Conservation (phyloP, 30 jellyfish, hydroid and myxozoan genomes). For the Hydractinia symbiolongicarpus region DNA sequence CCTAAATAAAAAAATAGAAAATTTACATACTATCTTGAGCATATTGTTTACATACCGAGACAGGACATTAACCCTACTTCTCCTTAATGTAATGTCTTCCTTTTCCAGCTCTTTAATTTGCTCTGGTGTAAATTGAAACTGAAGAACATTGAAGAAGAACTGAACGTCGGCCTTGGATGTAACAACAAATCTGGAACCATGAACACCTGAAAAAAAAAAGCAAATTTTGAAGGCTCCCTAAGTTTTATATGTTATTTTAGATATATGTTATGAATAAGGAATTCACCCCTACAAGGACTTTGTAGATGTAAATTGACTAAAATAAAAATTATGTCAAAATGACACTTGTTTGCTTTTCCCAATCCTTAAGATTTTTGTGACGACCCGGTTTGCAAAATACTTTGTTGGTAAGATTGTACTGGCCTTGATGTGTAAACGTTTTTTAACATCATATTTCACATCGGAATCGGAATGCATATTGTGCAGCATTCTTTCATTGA, state of each 20-base stretch:
- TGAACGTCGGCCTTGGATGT: constrained; percentile 30
- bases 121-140: constrained; percentile 13
- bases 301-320: neutral
- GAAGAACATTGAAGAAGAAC: constrained; percentile 15
- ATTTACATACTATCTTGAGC: neutral
- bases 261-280: neutral
- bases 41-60: neutral
- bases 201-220: neutral
- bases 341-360: no score
- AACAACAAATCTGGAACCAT: constrained; percentile 23
- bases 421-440: no score
- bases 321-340: no score
- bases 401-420: no score
- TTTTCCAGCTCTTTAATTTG: neutral
- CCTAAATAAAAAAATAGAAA: neutral
- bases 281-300: no score
- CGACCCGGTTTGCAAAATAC: no score
- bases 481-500: neutral
- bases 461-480: no score
- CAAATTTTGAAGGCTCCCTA: neutral
- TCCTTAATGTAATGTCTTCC: neutral
- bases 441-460: no score
- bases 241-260: neutral
- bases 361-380: no score
- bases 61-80: neutral